A percentile compares a stretch with the other conserved stretches of the same genome.
These are phyloP conservation scores for Pollenia angustigena DNA, from an alignment of 2,888 invertebrate species.

Conservation along the genomic window DNA sequence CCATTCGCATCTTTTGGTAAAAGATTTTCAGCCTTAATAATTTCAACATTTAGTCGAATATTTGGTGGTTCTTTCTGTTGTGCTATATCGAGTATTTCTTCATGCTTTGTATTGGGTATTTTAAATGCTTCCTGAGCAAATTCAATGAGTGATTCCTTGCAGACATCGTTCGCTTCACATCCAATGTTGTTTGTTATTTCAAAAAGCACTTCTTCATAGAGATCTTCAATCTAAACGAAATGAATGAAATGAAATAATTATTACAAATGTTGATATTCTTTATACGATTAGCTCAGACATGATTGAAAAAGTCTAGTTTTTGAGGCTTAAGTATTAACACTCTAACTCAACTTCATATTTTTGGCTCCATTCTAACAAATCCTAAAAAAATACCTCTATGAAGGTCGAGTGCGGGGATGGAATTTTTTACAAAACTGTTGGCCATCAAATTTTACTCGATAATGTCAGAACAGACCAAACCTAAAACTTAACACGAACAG, in stretches of 20 bases:
- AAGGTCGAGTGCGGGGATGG: too few species aligned
- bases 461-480: too few species aligned
- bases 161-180: constrained; percentile 89
- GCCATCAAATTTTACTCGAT: too few species aligned
- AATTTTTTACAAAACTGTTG: too few species aligned
- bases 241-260: constrained; percentile 48
- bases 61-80: constrained; percentile 93
- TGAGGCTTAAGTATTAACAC: too few species aligned
- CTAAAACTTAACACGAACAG: too few species aligned
- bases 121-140: constrained; percentile 92
- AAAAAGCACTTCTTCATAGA: constrained; percentile 92
- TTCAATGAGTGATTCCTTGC: constrained; percentile 88
- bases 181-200: constrained; percentile 94
- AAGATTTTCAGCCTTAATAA: constrained; percentile 93
- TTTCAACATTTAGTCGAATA: constrained; percentile 92
- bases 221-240: constrained; percentile 88
- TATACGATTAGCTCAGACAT: too few species aligned
- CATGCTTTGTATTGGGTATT: constrained; percentile 90
- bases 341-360: too few species aligned
- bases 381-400: too few species aligned
- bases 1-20: constrained; percentile 95
- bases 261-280: too few species aligned
- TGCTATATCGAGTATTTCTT: constrained; percentile 88
- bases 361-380: too few species aligned
- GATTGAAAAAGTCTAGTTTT: too few species aligned